Evolutionary conservation across 2,113 vertebrate genomes (phyloP), one percentile per base, ranked within the genome.

Genomic region (Philantomba maxwellii): DNA sequence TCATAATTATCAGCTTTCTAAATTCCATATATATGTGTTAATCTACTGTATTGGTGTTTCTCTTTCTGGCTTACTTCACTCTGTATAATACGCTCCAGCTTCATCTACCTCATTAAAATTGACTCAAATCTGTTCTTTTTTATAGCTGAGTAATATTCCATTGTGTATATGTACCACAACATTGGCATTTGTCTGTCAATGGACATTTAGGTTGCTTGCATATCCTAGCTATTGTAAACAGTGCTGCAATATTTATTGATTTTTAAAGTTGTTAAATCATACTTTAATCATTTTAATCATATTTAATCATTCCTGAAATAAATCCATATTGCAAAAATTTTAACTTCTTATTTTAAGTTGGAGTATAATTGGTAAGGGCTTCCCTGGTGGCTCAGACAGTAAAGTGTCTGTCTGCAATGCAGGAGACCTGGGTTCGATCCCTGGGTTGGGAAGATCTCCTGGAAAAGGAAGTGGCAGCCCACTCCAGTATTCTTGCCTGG

Each of bases 1-100:
- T 73, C 66, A 73, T 73, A 70, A 73, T 39, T 23, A 25, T 19
- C 36, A 39, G 19, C 10, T 73, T 73, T 39, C 21, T 73, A 39
- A 39, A 39, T 13, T 39, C 5, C 66, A 73, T 73, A 73, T 36
- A 6, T 39, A 23, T 23, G 19, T 39, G 66, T 73, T 73, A 73
- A 73, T 25, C n/a, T 73, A 25, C 10, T 73, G 19, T 73, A 25
- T 23, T 73, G n/a, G 11, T 39, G 10, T 73, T 73, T 73, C n/a
- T 39, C n/a, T 39, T 39, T 73, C 66, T 39, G n/a, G n/a, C n/a
- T 73, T 39, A 73, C 11, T 23, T 73, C 19, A 70, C 19, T 70
- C n/a, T 70, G n/a, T 23, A 70, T 39, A 70, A 70, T 23, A 23
- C 0, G 1, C 10, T 73, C 10, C n/a, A 73, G 19, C 39, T 66